A percentile compares a stretch with the other conserved stretches of the same genome.
phyloP scores from a whole-genome alignment of 2,888 invertebrate species.

The Eupithecia exiguata region DNA sequence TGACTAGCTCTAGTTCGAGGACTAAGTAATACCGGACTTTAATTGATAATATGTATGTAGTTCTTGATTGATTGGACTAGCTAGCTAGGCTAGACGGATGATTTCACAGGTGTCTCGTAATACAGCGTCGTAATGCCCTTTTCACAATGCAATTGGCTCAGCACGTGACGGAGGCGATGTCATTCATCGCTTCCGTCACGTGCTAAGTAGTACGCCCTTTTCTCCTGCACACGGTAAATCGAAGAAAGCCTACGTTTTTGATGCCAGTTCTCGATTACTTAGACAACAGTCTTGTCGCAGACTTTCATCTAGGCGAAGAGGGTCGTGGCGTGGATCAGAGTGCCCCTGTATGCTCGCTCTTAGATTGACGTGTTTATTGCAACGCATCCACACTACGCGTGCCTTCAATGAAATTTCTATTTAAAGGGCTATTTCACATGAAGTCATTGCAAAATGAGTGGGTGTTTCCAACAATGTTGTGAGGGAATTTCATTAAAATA shows the following conservation, averaged over 20 bases:
- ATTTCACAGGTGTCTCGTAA: not conserved
- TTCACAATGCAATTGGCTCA: not conserved
- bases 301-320: not conserved
- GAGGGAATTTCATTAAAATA: not conserved
- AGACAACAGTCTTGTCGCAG: not conserved
- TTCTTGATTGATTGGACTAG: too few relatives aligned
- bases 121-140: not conserved
- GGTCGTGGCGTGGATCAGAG: not conserved
- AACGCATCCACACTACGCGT: constrained; percentile 50
- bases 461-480: constrained; percentile 7
- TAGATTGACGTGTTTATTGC: constrained; percentile 73
- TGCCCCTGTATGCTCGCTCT: not conserved
- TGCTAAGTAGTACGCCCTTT: not conserved
- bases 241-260: not conserved
- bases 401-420: constrained; percentile 48
- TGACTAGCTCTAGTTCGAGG: not conserved
- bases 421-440: constrained; percentile 40
- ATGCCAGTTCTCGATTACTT: not conserved
- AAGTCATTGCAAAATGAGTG: constrained; percentile 32
- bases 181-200: too few relatives aligned
- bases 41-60: too few relatives aligned
- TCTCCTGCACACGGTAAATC: not conserved
- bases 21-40: not conserved
- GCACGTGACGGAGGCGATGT: too few relatives aligned
- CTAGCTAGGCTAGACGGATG: not conserved